A percentile compares a stretch with the other conserved stretches of the same genome.
These are phyloP conservation scores for Pocillopora verrucosa DNA, from an alignment of 64 coral and sea anemone genomes.

Conservation along the genomic window DNA sequence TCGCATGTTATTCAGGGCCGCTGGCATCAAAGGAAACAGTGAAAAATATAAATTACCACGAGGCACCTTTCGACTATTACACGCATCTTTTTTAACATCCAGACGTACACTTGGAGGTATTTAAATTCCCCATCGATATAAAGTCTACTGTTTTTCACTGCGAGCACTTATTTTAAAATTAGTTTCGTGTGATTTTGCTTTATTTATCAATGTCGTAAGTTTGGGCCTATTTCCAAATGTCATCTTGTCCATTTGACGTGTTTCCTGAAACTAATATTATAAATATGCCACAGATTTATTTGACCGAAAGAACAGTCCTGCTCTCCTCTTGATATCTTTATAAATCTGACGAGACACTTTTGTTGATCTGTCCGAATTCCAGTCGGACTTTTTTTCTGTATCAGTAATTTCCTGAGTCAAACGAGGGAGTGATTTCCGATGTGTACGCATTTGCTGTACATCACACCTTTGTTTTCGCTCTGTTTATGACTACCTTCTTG, in stretches of 20 bases:
- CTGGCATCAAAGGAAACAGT: not conserved
- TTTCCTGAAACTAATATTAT: not conserved
- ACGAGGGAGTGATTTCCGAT: not conserved
- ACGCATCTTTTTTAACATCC: not conserved
- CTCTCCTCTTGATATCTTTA: not conserved
- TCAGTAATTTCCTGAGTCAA: not conserved
- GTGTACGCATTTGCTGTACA: not conserved
- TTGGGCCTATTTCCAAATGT: not conserved
- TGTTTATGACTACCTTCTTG: not conserved
- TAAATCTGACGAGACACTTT: not conserved
- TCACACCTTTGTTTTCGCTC: not conserved
- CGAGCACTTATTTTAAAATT: not conserved
- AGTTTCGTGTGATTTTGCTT: not conserved
- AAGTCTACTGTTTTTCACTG: not conserved
- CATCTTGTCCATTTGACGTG: not conserved
- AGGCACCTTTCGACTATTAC: not conserved
- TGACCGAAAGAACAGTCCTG: not conserved
- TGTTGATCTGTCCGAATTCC: not conserved
- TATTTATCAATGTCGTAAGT: not conserved
- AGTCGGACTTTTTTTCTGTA: not conserved
- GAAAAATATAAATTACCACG: not conserved
- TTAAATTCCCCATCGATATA: too few relatives aligned
- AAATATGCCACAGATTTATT: not conserved
- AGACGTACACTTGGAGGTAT: not conserved
- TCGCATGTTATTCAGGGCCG: not conserved